Conservation (phyloP, 2,797 vertebrate species). For the Myotis daubentonii region DNA sequence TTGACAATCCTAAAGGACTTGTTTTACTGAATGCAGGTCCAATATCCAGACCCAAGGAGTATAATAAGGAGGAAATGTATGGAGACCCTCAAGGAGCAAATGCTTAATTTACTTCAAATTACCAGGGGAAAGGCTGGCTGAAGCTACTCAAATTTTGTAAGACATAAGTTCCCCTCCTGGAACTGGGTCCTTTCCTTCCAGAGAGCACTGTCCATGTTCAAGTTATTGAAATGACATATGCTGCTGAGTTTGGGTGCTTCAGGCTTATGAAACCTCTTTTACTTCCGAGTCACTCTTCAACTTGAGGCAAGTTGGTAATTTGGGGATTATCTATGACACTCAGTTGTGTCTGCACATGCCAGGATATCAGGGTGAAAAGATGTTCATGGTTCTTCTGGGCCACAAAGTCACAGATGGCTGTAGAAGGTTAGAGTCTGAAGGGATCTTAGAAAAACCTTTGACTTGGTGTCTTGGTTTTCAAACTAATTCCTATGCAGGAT, state of each 20-base stretch:
- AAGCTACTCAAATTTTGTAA: neutral
- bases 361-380: neutral
- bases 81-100: slow-evolving; percentile 13
- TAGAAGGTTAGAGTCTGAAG: neutral
- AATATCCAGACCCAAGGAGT: neutral
- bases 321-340: neutral
- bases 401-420: neutral
- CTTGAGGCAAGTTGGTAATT: neutral
- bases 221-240: neutral
- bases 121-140: neutral
- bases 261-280: neutral
- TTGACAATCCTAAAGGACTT: neutral
- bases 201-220: neutral
- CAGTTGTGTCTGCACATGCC: neutral
- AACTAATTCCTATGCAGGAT: neutral
- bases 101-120: slow-evolving; percentile 27
- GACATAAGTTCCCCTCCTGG: neutral
- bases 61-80: slow-evolving; percentile 3
- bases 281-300: neutral
- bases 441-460: neutral
- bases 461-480: neutral
- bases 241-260: neutral
- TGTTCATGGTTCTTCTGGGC: neutral
- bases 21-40: neutral
- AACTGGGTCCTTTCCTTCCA: neutral